Conservation (phyloP, 1,140 invertebrate species). For the Chironomus striatipennis region DNA sequence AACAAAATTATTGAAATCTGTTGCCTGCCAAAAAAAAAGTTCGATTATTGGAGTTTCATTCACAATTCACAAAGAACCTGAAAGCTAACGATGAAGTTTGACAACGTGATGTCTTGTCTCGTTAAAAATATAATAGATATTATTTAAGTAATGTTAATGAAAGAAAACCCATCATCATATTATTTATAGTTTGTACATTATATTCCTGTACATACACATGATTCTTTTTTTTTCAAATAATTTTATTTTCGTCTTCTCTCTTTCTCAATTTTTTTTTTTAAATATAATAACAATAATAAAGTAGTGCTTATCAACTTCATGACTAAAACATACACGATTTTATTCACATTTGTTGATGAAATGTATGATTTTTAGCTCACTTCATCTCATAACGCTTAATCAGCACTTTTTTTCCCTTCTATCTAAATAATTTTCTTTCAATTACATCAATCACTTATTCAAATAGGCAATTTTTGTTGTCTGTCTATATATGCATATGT, state of each 20-base stretch:
- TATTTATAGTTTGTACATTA: background rate
- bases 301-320: constrained; percentile 7
- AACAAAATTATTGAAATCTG: background rate
- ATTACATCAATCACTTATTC: too few relatives aligned
- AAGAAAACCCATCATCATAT: background rate
- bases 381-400: background rate
- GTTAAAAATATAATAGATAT: constrained; percentile 15
- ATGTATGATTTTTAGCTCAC: background rate
- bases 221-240: too few relatives aligned
- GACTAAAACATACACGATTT: too few relatives aligned
- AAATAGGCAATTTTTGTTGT: too few relatives aligned
- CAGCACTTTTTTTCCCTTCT: background rate
- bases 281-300: constrained; percentile 1
- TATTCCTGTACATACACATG: background rate
- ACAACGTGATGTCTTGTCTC: constrained; percentile 11
- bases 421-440: too few relatives aligned
- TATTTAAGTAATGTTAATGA: background rate
- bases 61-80: background rate
- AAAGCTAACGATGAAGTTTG: background rate
- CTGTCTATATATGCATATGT: too few relatives aligned
- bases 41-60: background rate
- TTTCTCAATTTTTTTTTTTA: background rate
- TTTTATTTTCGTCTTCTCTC: background rate
- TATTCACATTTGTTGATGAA: background rate
- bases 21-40: background rate